phyloP scores from a whole-genome alignment of 2,888 invertebrate species.

The Rhogogaster chlorosoma region DNA sequence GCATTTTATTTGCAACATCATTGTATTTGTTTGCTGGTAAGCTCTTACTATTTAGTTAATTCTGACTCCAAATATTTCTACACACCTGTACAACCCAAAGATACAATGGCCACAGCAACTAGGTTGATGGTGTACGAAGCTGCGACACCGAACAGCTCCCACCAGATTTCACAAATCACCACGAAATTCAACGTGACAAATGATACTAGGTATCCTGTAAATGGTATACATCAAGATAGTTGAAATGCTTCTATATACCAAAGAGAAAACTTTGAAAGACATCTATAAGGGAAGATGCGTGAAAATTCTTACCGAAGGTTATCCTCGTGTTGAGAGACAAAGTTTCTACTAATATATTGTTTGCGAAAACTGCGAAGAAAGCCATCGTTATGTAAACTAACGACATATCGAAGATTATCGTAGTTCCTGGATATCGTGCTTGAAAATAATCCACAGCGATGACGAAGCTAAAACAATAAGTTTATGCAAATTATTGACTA shows the following conservation, averaged over 20 bases:
- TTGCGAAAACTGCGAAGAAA: conserved; percentile 91
- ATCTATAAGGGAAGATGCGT: background rate
- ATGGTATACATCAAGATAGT: background rate
- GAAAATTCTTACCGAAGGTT: conserved; percentile 85
- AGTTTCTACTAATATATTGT: conserved; percentile 91
- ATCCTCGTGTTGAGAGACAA: conserved; percentile 91
- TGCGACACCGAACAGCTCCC: conserved; percentile 88
- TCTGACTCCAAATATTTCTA: background rate
- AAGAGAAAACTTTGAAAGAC: background rate
- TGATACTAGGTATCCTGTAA: conserved; percentile 89
- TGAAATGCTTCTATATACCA: conserved; percentile 10
- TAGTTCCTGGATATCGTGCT: conserved; percentile 89
- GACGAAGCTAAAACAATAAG: conserved; percentile 86
- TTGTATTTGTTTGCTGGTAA: background rate
- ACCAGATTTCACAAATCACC: conserved; percentile 91
- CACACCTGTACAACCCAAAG: conserved; percentile 91
- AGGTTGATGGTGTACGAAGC: conserved; percentile 92
- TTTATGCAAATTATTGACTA: conserved; percentile 41
- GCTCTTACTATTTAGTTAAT: background rate
- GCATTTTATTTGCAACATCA: background rate
- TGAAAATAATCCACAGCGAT: conserved; percentile 97
- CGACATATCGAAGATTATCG: conserved; percentile 95
- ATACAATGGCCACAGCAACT: conserved; percentile 90
- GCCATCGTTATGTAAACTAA: conserved; percentile 95
- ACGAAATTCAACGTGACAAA: conserved; percentile 91